A percentile compares a stretch with the other conserved stretches of the same genome.
These are phyloP conservation scores for Cydia amplana DNA, from an alignment of 1,140 invertebrate species.

Conservation along the genomic window DNA sequence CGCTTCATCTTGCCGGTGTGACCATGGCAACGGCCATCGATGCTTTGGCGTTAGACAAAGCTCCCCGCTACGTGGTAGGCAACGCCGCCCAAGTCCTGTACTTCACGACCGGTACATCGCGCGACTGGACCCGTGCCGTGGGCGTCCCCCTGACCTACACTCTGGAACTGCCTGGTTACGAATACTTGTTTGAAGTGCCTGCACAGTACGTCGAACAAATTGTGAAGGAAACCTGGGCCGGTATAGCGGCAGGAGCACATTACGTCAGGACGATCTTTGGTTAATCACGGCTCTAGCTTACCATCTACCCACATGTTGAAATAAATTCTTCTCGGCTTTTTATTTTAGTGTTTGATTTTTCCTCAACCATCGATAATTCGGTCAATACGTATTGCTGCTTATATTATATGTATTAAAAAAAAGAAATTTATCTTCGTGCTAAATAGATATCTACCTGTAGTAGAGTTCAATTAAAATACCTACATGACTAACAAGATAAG, in stretches of 20 bases:
- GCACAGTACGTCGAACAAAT: constrained; percentile 81
- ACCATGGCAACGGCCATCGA: constrained; percentile 74
- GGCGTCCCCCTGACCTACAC: constrained; percentile 84
- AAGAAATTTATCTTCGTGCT: too few species aligned
- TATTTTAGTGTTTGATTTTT: background rate
- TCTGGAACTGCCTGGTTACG: constrained; percentile 84
- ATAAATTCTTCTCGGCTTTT: background rate
- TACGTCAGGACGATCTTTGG: constrained; percentile 40
- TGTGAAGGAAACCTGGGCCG: constrained; percentile 87
- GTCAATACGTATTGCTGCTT: too few species aligned
- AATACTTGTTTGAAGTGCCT: constrained; percentile 82
- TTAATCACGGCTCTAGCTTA: background rate
- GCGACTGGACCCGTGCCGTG: constrained; percentile 83
- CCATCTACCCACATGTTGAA: background rate
- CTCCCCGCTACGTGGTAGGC: constrained; percentile 80
- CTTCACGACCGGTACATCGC: constrained; percentile 79
- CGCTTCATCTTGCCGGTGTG: constrained; percentile 60
- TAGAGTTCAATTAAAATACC: too few species aligned
- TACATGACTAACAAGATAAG: too few species aligned
- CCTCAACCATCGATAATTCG: too few species aligned
- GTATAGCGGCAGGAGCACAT: constrained; percentile 75
- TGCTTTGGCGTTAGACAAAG: constrained; percentile 55
- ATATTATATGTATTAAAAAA: too few species aligned
- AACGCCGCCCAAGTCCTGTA: constrained; percentile 82
- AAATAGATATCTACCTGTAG: too few species aligned